These are phyloP conservation scores for Cassiopea andromeda DNA, from an alignment of 30 jellyfish, hydroid and myxozoan genomes.

Conservation along the genomic window DNA sequence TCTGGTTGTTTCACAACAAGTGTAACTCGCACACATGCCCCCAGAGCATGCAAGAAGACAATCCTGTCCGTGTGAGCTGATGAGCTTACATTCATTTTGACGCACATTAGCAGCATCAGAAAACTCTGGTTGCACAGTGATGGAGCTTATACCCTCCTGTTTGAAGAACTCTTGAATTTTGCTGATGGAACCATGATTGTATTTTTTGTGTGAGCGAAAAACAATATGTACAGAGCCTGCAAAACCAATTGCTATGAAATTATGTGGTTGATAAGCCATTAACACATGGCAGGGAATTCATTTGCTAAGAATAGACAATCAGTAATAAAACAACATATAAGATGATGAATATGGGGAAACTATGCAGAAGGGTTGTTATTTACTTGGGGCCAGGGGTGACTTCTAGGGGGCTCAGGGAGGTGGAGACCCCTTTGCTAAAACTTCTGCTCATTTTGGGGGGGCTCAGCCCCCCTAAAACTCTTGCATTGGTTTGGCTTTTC, in stretches of 20 bases:
- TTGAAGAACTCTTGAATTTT: constrained; percentile 50
- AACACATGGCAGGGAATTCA: too few relatives aligned
- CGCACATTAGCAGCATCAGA: constrained; percentile 9
- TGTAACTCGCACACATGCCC: constrained; percentile 31
- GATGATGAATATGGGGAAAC: too few relatives aligned
- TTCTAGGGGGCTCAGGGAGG: too few relatives aligned
- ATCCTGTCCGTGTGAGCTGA: background rate
- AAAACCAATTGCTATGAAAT: background rate
- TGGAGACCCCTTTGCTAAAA: too few relatives aligned
- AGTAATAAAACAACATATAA: too few relatives aligned
- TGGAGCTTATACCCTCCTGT: constrained; percentile 79
- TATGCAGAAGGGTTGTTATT: too few relatives aligned
- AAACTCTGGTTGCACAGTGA: constrained; percentile 93
- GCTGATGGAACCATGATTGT: constrained; percentile 30
- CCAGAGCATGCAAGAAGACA: constrained; percentile 53
- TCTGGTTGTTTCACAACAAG: constrained; percentile 61
- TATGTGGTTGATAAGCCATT: background rate
- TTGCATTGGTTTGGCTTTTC: too few relatives aligned
- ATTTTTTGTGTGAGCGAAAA: constrained; percentile 56
- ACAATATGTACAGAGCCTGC: constrained; percentile 88
- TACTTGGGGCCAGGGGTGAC: too few relatives aligned
- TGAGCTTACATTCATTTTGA: background rate
- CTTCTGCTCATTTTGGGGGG: too few relatives aligned
- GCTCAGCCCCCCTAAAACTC: too few relatives aligned
- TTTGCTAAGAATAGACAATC: too few relatives aligned